Percentiles rank a stretch among this genome's conserved stretches.
Evolutionary conservation across 2,113 vertebrate species (phyloP).

Genomic region (Vulpes vulpes): DNA sequence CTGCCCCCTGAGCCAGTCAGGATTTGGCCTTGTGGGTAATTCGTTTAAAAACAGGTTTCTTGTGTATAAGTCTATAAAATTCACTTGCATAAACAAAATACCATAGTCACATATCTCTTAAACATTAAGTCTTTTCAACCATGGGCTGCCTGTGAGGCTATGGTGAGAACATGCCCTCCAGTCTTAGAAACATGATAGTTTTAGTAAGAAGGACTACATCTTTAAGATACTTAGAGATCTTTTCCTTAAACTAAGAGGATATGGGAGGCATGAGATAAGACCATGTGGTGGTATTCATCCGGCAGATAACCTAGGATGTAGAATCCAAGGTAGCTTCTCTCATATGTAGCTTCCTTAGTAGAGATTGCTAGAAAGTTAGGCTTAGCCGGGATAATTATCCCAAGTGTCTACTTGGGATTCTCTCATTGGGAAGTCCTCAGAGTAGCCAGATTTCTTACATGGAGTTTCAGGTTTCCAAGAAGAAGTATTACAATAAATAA

Average conservation of each 20-base stretch:
- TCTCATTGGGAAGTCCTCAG: neutral
- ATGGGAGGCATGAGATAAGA: neutral
- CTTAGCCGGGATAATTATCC: neutral
- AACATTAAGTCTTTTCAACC: neutral
- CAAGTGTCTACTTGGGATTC: neutral
- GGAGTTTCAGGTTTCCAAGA: neutral
- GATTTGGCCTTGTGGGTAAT: neutral
- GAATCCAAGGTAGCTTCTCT: neutral
- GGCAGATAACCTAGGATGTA: neutral
- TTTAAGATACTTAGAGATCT: neutral
- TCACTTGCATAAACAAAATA: constrained; percentile 1
- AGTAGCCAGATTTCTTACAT: neutral
- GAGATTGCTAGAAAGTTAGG: neutral
- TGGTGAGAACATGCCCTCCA: neutral
- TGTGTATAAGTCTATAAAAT: neutral
- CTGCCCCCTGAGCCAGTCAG: neutral
- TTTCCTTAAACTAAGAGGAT: neutral
- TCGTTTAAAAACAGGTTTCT: neutral
- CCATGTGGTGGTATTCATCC: neutral
- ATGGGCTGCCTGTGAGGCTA: neutral
- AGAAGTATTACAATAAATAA: neutral
- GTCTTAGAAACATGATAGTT: neutral
- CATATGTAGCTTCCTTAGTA: neutral
- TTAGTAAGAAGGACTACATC: neutral
- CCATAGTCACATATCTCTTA: neutral